Evolutionary conservation across 2,888 invertebrate genomes (phyloP), one percentile per base, ranked within the genome.

Genomic region (Habroteleia sp.): DNA sequence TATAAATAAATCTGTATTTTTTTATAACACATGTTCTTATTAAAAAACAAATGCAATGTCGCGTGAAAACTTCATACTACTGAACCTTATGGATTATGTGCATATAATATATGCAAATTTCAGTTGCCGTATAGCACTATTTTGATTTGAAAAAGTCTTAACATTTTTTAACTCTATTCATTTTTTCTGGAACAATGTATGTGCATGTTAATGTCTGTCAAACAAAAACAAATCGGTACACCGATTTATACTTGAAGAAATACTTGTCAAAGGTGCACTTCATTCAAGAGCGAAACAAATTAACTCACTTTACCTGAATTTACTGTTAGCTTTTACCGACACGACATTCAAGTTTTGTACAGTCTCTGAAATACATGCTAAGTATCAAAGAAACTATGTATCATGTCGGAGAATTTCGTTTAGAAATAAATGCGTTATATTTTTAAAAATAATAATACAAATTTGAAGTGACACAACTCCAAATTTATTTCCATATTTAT

Each of bases 101-200:
- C 27, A 13, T 33, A 60, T 54, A 73, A 42, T 52, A 52, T 76
- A 76, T 74, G 75, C 56, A 78, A 78, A 77, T 78, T 76, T 66
- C 56, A 62, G 56, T n/a, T n/a, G 31, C 54, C 25, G 10, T 10
- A 44, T 13, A 37, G 17, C 62, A 29, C 39, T n/a, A n/a, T 62
- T 41, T 35, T 39, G 37, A 48, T 31, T 54, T 63, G 39, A 56
- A 54, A 63, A 63, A 27, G 6, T 20, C 3, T 25, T 25, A 25
- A 25, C 7, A n/a, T n/a, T 25, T 20, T 29, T 11, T 10, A 42
- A 6, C 7, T 11, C 13, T 41, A 11, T 23, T 41, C 3, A 1
- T 33, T 42, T 33, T 42, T 31, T 42, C n/a, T 14, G 7, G n/a
- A n/a, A n/a, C n/a, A n/a, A n/a, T n/a, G n/a, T 8, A 0, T 8